Evolutionary conservation across 1,140 invertebrate species (phyloP), one percentile per base, ranked within the genome.

Genomic region (Achroia grisella): DNA sequence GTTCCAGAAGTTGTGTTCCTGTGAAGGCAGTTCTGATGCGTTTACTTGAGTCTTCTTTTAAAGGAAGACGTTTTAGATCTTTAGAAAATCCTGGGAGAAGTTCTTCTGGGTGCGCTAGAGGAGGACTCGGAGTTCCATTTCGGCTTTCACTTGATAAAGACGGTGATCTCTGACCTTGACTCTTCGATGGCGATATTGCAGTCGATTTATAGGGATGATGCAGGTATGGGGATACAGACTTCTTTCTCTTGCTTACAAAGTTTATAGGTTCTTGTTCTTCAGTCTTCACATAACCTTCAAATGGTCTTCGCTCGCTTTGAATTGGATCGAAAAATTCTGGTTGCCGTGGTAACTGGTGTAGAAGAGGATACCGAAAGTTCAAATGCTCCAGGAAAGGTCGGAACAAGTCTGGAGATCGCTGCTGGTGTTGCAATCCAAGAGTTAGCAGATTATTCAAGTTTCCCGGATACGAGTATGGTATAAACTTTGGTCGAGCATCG

Each of bases 1-100:
- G 80, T 74, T 97, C 95, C 31, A 98, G 73, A 0, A 98, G 86
- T 74, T 98, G 96, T 0, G 93, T 96, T 43, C 95, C 95, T 0
- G 96, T 97, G 72, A 98, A 98, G 0, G 97, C 96, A 0, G 97
- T 98, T 34, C 97, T 89, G 10, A 96, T 93, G 29, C 95, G 87
- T 65, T 94, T 94, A 32, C 91, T 93, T 1, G 92, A 92, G 52
- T 88, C 87, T 59, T 87, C 85, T 70, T 88, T 87, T 9, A 77
- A 45, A 8, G 76, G 75, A 9, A 84, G 31, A 12, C 71, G 65
- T 62, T 77, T 83, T 1, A 77, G 46, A 6, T 86, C 72, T 41
- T 82, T 81, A 0, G 73, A 75, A 42, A 72, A 73, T 51, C 88
- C 58, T 54, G 78, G 75, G 61, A 79, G 74, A 57, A 84, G 59